Base-by-base conservation (phyloP, 2,797 vertebrate species). In the Enteromius argenteus region DNA sequence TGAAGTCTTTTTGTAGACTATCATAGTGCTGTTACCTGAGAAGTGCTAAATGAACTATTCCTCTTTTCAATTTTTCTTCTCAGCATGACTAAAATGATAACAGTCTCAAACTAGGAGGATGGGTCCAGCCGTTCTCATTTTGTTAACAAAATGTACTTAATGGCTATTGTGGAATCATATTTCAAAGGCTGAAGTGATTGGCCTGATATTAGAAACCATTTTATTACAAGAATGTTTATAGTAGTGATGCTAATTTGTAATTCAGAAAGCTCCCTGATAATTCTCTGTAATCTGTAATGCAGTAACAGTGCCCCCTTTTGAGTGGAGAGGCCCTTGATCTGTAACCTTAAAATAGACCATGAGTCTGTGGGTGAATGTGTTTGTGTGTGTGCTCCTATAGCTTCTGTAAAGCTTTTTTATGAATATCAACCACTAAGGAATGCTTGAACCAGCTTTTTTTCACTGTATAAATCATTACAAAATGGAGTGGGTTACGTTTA, bases 101-200 rank as follows among this genome's bases (percentile, higher is more conserved):
- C 51, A 27, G 78, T 46, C 35, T 68, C 32, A 76, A 82, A 82
- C 84, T 79, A 80, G 73, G 80, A 76, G 85, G 23, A 85, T 56
- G n/a, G 81, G 90, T 91, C 90, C 87, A n/a, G 79, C 79, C 77
- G 56, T 82, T 75, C 79, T 83, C 72, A 91, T 88, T 89, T 90
- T 89, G 89, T 87, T 90, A 90, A 15, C 62, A 64, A 87, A 85
- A 88, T 83, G 89, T 87, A 93, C 92, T 93, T 90, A 89, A 86
- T 83, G 81, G 82, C 85, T 88, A 84, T 74, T 88, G 87, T 78
- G 82, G 66, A 56, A 80, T 85, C 53, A 78, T 62, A 68, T 83
- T 85, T 66, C 49, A 78, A 67, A 87, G 90, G 46, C 90, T 90
- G 73, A 88, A 88, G 91, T 88, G 91, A 90, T 91, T 83, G 80